A percentile compares a stretch with the other conserved stretches of the same genome.
Evolutionary conservation across 2,797 vertebrate species (phyloP).

Genomic region (Hippopotamyrus pictus): DNA sequence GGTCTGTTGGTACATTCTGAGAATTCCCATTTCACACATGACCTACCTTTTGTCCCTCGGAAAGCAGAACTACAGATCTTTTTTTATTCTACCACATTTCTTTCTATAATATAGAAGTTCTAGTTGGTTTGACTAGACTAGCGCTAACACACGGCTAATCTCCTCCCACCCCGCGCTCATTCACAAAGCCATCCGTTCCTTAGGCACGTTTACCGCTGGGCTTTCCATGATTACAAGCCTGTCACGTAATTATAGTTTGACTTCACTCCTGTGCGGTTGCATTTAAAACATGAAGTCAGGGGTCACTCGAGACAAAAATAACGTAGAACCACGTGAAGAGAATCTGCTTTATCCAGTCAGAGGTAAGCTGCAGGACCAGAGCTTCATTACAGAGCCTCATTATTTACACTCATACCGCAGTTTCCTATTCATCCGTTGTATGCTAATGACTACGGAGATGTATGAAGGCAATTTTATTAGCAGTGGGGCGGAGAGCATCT

Average conservation of each 20-base stretch:
- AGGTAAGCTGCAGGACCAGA: neutral
- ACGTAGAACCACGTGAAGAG: neutral
- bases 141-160: neutral
- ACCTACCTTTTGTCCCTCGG: neutral
- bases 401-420: neutral
- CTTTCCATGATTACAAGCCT: neutral
- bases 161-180: neutral
- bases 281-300: neutral
- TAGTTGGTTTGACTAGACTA: neutral
- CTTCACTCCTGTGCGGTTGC: neutral
- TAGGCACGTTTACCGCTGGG: neutral
- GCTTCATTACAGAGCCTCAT: neutral
- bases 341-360: neutral
- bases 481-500: neutral
- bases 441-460: neutral
- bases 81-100: neutral
- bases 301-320: constrained; percentile 1
- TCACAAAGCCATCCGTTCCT: neutral
- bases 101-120: neutral
- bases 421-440: constrained; percentile 10
- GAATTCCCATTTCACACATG: neutral
- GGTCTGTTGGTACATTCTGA: neutral
- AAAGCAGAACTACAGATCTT: neutral
- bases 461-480: constrained; percentile 4
- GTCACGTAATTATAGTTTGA: neutral